Evolutionary conservation across 2,113 vertebrate species (phyloP).

Genomic region (Eira barbara): DNA sequence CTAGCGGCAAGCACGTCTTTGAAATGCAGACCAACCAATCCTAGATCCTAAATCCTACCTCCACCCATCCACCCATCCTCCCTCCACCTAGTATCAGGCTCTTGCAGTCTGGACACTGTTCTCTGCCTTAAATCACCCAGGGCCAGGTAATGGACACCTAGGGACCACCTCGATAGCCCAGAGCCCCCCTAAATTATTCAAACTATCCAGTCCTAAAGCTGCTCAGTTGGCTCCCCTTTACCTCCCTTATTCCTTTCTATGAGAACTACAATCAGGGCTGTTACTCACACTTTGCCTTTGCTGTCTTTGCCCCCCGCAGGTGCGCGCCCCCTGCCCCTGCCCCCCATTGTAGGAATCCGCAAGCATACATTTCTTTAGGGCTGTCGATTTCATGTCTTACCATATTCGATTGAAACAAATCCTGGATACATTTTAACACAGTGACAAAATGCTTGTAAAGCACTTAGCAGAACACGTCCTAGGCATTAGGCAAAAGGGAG

Average conservation of each 20-base stretch:
- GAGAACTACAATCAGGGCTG: background rate
- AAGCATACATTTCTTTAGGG: background rate
- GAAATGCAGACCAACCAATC: background rate
- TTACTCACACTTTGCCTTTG: accelerated
- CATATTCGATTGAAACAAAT: background rate
- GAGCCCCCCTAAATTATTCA: background rate
- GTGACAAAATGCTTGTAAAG: background rate
- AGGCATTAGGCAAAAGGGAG: background rate
- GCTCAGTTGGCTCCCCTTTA: background rate
- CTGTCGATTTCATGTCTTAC: background rate
- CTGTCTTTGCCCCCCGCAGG: too few relatives aligned
- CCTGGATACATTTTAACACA: background rate
- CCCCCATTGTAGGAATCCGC: too few relatives aligned
- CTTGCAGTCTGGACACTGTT: background rate
- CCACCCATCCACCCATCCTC: too few relatives aligned
- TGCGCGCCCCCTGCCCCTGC: too few relatives aligned
- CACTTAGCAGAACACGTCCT: too few relatives aligned
- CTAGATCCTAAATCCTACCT: too few relatives aligned
- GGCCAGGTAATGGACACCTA: background rate
- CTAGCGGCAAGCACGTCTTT: background rate
- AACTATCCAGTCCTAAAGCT: background rate
- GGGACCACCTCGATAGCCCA: background rate
- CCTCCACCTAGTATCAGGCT: background rate
- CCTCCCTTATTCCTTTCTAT: background rate
- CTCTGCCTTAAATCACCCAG: background rate